Evolutionary conservation across 2,888 invertebrate genomes (phyloP).

Genomic region (Nemapogon koenigi): DNA sequence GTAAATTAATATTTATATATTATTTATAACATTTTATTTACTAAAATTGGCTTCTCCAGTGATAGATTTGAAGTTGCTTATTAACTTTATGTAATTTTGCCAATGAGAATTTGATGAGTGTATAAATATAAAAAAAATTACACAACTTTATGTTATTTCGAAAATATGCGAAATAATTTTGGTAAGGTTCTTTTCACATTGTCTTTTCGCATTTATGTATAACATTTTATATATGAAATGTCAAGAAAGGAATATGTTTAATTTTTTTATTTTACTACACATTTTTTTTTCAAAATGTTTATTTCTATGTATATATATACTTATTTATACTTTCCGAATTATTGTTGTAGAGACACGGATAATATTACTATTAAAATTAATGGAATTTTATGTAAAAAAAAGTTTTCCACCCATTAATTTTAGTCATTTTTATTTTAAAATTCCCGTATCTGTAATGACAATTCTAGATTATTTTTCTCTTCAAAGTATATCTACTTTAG

Average conservation of each 20-base stretch:
- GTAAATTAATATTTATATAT: constrained; percentile 63
- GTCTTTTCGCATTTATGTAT: constrained; percentile 54
- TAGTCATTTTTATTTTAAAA: no score
- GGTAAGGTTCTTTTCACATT: constrained; percentile 27
- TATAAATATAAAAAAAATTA: background rate
- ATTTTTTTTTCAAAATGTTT: no score
- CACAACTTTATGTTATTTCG: constrained; percentile 49
- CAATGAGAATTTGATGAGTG: background rate
- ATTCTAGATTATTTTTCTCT: no score
- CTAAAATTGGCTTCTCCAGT: constrained; percentile 3
- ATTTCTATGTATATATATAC: no score
- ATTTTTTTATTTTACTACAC: no score
- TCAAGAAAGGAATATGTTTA: constrained; percentile 48
- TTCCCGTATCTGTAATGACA: no score
- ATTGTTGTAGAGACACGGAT: no score
- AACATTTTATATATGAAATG: constrained; percentile 53
- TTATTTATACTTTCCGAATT: no score
- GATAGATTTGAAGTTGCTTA: background rate
- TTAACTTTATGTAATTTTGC: background rate
- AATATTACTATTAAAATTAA: no score
- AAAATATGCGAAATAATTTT: constrained; percentile 36
- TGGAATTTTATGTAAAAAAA: no score
- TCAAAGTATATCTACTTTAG: no score
- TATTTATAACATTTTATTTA: constrained; percentile 49
- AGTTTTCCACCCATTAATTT: no score